Percentiles rank a stretch among this genome's conserved stretches.
Conservation (phyloP, 2,888 invertebrate species). For the Linhomoeus sp. region DNA sequence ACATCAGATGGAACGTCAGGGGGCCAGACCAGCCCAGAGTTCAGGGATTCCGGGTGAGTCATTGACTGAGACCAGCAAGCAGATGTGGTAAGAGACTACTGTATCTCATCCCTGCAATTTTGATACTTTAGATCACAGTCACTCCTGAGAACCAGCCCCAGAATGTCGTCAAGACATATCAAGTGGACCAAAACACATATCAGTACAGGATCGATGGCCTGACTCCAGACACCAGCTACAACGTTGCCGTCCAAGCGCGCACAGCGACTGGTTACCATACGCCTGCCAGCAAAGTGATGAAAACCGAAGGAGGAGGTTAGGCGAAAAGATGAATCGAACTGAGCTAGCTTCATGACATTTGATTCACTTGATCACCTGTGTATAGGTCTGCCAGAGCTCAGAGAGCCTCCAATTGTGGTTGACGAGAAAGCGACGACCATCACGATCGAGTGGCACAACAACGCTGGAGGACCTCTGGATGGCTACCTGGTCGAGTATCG, state of each 20-base stretch:
- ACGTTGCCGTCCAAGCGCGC: conserved; percentile 16
- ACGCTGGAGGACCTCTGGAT: conserved; percentile 11
- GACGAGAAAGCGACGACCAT: conserved; percentile 12
- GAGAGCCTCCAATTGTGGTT: too few relatives aligned
- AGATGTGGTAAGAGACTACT: background rate
- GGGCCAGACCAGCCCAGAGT: conserved; percentile 19
- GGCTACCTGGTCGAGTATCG: conserved; percentile 23
- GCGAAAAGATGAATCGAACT: too few relatives aligned
- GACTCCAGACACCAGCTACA: conserved; percentile 23
- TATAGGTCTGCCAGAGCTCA: too few relatives aligned
- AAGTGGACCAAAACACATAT: conserved; percentile 21
- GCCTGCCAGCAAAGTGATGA: background rate
- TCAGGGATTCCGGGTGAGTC: conserved; percentile 18
- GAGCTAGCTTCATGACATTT: too few relatives aligned
- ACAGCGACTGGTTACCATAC: conserved; percentile 5
- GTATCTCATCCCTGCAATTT: background rate
- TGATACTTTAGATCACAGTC: conserved; percentile 1
- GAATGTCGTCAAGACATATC: conserved; percentile 9
- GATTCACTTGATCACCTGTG: too few relatives aligned
- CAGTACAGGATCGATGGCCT: conserved; percentile 22
- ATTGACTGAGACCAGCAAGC: too few relatives aligned
- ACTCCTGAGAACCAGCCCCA: background rate
- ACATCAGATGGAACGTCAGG: conserved; percentile 19
- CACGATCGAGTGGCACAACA: conserved; percentile 23
- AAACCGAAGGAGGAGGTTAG: conserved; percentile 5